A percentile compares a stretch with the other conserved stretches of the same genome.
Conservation (phyloP, 2,888 invertebrate species). For the Microctonus brassicae region DNA sequence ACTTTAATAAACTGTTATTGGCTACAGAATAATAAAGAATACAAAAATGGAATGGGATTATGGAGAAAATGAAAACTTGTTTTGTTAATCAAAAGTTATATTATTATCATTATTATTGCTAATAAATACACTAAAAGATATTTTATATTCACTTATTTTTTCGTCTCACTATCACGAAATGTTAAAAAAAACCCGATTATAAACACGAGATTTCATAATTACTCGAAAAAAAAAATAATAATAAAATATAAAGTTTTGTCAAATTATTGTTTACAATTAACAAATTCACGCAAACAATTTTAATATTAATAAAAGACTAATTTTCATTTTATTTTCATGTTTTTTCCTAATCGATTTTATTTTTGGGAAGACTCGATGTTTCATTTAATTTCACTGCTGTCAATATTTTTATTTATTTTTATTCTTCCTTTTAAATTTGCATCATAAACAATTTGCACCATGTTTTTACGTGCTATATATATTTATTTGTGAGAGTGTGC, state of each 20-base stretch:
- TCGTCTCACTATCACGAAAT: neutral
- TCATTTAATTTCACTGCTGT: neutral
- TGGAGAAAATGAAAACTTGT: conserved; percentile 55
- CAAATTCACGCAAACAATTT: neutral
- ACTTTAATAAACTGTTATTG: conserved; percentile 41
- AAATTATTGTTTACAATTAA: neutral
- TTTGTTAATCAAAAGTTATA: neutral
- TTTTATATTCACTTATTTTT: neutral
- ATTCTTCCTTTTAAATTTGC: too few relatives aligned
- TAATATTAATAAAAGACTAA: too few relatives aligned
- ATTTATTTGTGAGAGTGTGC: conserved; percentile 3
- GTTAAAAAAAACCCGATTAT: neutral
- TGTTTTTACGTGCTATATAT: neutral
- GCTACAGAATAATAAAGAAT: conserved; percentile 54
- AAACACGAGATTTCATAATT: neutral
- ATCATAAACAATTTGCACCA: neutral
- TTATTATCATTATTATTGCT: conserved; percentile 14
- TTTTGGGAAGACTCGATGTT: neutral
- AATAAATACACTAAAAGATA: conserved; percentile 13
- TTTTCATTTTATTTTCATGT: too few relatives aligned
- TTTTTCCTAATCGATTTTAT: neutral
- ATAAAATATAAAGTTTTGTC: neutral
- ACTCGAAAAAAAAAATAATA: neutral
- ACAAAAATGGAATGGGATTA: conserved; percentile 51
- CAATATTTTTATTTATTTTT: neutral